These are phyloP conservation scores for Thysanoteuthis rhombus DNA, from an alignment of 2,888 invertebrate species.

Conservation along the genomic window DNA sequence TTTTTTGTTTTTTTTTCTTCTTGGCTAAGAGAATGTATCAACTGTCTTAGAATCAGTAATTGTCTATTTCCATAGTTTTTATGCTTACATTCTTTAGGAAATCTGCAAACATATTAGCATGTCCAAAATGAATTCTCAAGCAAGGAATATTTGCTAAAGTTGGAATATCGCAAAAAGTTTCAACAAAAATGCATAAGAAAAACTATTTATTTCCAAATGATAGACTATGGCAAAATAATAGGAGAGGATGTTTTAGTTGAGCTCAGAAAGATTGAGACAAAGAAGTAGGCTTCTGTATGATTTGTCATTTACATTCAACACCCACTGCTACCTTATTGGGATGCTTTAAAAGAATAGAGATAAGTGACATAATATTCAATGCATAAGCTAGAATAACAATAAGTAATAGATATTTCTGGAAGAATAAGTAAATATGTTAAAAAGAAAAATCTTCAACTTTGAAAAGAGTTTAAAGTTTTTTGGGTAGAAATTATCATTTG, in stretches of 20 bases:
- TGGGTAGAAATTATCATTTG: neutral
- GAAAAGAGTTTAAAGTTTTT: neutral
- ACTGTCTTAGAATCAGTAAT: neutral
- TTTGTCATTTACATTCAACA: neutral
- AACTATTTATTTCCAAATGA: neutral
- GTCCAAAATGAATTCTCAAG: neutral
- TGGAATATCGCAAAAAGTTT: neutral
- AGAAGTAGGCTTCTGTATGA: neutral
- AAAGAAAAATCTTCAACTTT: neutral
- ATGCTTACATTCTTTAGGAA: neutral
- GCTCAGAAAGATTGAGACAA: neutral
- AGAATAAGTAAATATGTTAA: too few relatives aligned
- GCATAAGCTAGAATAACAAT: too few relatives aligned
- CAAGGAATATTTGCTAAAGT: neutral
- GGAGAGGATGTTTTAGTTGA: neutral
- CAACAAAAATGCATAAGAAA: neutral
- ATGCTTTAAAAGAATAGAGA: neutral
- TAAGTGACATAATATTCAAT: neutral
- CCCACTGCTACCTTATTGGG: neutral
- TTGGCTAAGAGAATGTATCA: neutral
- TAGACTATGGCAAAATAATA: neutral
- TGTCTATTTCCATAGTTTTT: slow-evolving; percentile 12
- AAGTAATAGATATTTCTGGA: too few relatives aligned
- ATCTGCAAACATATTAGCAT: neutral
- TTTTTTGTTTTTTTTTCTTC: neutral